These are phyloP conservation scores for Aplochiton taeniatus DNA, from an alignment of 2,797 vertebrate genomes.

Conservation along the genomic window DNA sequence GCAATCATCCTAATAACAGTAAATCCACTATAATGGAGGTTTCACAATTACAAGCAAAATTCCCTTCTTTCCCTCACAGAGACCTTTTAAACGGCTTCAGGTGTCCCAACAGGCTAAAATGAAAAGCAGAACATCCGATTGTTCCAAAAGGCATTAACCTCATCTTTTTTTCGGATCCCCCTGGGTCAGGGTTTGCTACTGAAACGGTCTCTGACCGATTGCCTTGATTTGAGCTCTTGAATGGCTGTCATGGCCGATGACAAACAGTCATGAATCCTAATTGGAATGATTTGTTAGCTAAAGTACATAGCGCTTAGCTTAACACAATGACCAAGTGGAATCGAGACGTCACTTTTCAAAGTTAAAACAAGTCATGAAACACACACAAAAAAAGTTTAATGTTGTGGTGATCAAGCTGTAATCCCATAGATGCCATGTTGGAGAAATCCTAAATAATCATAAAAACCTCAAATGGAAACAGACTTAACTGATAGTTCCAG, in stretches of 20 bases:
- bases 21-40: constrained; percentile 70
- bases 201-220: constrained; percentile 40
- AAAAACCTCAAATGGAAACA: too few relatives aligned
- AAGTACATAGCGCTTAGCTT: too few relatives aligned
- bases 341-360: too few relatives aligned
- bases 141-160: constrained; percentile 57
- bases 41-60: constrained; percentile 59
- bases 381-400: too few relatives aligned
- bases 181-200: constrained; percentile 55
- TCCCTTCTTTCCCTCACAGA: constrained; percentile 36
- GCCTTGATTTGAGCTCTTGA: constrained; percentile 54
- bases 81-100: constrained; percentile 39
- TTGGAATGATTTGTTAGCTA: constrained; percentile 57
- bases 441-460: too few relatives aligned
- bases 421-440: too few relatives aligned
- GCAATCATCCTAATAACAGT: constrained; percentile 68
- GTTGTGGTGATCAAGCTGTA: too few relatives aligned
- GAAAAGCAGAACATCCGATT: constrained; percentile 64
- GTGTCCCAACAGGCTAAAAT: constrained; percentile 64
- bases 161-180: constrained; percentile 50
- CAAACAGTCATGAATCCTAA: constrained; percentile 52
- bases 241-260: constrained; percentile 59
- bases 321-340: too few relatives aligned
- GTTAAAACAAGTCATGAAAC: too few relatives aligned
- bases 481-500: too few relatives aligned